A percentile compares a stretch with the other conserved stretches of the same genome.
Evolutionary conservation across 2,888 invertebrate genomes (phyloP).

Genomic region (Dysmachus trigonus): DNA sequence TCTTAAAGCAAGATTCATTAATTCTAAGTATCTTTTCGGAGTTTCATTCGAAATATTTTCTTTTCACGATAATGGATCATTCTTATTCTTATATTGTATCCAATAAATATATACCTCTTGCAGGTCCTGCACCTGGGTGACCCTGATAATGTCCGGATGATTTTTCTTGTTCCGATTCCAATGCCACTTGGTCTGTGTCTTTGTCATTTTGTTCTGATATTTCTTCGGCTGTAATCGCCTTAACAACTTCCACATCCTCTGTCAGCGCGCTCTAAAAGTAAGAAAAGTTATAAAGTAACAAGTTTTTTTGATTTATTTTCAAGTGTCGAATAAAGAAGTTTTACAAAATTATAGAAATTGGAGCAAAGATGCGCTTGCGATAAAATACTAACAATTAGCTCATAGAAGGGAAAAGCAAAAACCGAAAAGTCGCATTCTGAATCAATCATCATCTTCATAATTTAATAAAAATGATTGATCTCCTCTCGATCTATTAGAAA

Average conservation of each 20-base stretch:
- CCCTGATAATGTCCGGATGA: slow-evolving; percentile 60
- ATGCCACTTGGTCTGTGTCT: slow-evolving; percentile 75
- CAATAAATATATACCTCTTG: slow-evolving; percentile 55
- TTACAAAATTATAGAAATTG: neutral
- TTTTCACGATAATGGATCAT: neutral
- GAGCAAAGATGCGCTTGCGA: neutral
- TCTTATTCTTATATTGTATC: neutral
- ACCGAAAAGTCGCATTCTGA: neutral
- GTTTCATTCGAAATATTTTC: too few relatives aligned
- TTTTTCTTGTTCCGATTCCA: slow-evolving; percentile 75
- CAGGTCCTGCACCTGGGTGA: slow-evolving; percentile 61
- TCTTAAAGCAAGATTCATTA: too few relatives aligned
- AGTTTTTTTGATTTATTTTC: neutral
- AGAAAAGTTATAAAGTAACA: too few relatives aligned
- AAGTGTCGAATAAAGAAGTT: too few relatives aligned
- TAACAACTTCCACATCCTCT: slow-evolving; percentile 74
- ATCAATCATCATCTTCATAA: neutral
- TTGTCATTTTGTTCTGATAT: slow-evolving; percentile 69
- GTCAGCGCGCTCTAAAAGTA: slow-evolving; percentile 59
- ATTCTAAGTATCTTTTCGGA: too few relatives aligned
- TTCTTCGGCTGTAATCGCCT: slow-evolving; percentile 69
- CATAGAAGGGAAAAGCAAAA: neutral
- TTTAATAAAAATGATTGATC: neutral
- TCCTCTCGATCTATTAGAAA: neutral
- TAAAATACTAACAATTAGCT: neutral